These are phyloP conservation scores for Aricia artaxerxes DNA, from an alignment of 2,888 invertebrate genomes.

Conservation along the genomic window DNA sequence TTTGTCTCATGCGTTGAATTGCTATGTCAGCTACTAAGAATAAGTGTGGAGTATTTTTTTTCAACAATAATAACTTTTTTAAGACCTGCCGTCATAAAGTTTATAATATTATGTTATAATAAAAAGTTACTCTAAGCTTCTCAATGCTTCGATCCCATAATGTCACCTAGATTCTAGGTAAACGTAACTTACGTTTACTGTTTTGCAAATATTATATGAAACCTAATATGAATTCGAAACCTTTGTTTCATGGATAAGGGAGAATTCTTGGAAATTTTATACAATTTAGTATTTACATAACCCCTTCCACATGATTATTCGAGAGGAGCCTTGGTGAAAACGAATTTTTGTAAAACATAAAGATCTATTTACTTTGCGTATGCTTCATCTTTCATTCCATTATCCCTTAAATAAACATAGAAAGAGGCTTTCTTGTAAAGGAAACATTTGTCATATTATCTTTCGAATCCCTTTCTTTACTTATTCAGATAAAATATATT, in stretches of 20 bases:
- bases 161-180: neutral
- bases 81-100: neutral
- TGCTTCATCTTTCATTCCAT: slow-evolving; percentile 29
- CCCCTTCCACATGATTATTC: slow-evolving; percentile 21
- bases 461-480: slow-evolving; percentile 51
- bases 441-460: slow-evolving; percentile 31
- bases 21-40: too few relatives aligned
- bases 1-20: too few relatives aligned
- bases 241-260: neutral
- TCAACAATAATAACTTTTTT: too few relatives aligned
- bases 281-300: neutral
- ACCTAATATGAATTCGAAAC: neutral
- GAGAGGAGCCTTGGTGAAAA: slow-evolving; percentile 13
- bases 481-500: slow-evolving; percentile 49
- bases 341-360: slow-evolving; percentile 23
- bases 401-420: slow-evolving; percentile 28
- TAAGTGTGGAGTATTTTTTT: too few relatives aligned
- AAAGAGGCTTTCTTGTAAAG: slow-evolving; percentile 29
- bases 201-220: neutral
- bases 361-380: slow-evolving; percentile 17
- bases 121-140: neutral
- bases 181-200: too few relatives aligned
- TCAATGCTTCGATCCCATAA: too few relatives aligned
- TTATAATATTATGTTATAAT: neutral
- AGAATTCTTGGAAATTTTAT: neutral